Percentiles rank a stretch among this genome's conserved stretches.
phyloP scores from a whole-genome alignment of 2,113 vertebrate species.

The Microtus richardsoni region DNA sequence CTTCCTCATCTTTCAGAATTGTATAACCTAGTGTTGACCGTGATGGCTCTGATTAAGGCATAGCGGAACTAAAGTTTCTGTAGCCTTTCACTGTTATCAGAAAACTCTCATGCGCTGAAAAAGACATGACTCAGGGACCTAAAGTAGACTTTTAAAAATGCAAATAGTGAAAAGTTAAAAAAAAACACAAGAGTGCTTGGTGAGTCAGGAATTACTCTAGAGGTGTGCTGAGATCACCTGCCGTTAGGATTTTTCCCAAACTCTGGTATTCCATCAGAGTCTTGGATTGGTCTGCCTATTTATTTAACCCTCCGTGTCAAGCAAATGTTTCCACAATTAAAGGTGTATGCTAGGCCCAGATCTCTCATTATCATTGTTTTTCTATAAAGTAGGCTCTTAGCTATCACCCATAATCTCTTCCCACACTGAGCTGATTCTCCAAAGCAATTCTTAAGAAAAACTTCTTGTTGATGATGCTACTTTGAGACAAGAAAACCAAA shows the following conservation, averaged over 20 bases:
- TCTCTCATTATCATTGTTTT: neutral
- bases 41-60: neutral
- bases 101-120: neutral
- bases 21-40: neutral
- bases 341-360: neutral
- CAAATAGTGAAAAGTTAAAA: slow-evolving; percentile 12
- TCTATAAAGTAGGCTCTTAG: neutral
- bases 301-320: neutral
- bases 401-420: neutral
- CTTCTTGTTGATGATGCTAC: neutral
- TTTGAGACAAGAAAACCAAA: slow-evolving; percentile 40
- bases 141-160: neutral
- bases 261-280: neutral
- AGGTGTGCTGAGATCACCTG: neutral
- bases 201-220: neutral
- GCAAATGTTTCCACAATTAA: neutral
- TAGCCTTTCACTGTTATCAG: neutral
- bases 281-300: neutral
- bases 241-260: neutral
- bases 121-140: neutral
- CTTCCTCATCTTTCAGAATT: neutral
- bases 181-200: neutral
- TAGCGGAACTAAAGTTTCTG: neutral
- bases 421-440: neutral
- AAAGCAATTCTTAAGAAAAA: slow-evolving; percentile 28